Percentiles rank a stretch among this genome's conserved stretches.
Conservation (phyloP, 2,888 invertebrate species). For the Drosophila mayaguana region DNA sequence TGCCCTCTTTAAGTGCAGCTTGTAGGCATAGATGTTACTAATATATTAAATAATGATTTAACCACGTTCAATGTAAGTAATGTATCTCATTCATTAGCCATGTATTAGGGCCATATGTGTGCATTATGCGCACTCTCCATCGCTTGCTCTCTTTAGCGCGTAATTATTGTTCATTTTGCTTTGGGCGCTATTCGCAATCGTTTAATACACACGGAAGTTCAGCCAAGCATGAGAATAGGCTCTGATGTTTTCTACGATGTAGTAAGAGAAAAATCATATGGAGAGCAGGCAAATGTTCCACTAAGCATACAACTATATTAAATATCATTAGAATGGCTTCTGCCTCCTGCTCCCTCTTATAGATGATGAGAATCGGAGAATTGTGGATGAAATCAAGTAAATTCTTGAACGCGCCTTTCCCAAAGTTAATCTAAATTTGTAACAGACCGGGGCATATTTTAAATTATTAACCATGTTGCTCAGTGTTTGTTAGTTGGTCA, state of each 20-base stretch:
- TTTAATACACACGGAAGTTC: background rate
- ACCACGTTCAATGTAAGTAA: background rate
- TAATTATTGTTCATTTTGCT: background rate
- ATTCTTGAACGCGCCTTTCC: too few relatives aligned
- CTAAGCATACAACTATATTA: background rate
- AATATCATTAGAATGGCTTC: background rate
- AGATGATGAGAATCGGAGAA: too few relatives aligned
- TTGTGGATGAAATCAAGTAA: background rate
- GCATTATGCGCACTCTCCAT: background rate
- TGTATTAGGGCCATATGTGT: background rate
- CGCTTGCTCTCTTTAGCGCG: background rate
- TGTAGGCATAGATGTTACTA: background rate
- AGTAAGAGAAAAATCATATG: background rate
- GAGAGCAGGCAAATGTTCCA: background rate
- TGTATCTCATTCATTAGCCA: background rate
- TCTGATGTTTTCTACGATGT: too few relatives aligned
- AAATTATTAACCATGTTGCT: slow-evolving; percentile 11
- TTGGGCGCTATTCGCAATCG: background rate
- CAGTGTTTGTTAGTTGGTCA: slow-evolving; percentile 15
- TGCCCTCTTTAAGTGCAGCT: too few relatives aligned
- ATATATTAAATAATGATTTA: background rate
- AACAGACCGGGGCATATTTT: background rate
- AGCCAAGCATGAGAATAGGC: background rate
- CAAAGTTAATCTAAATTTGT: background rate
- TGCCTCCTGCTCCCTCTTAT: background rate